Conservation (phyloP, 2,797 vertebrate genomes). For the Rhabdophis nuchalis region DNA sequence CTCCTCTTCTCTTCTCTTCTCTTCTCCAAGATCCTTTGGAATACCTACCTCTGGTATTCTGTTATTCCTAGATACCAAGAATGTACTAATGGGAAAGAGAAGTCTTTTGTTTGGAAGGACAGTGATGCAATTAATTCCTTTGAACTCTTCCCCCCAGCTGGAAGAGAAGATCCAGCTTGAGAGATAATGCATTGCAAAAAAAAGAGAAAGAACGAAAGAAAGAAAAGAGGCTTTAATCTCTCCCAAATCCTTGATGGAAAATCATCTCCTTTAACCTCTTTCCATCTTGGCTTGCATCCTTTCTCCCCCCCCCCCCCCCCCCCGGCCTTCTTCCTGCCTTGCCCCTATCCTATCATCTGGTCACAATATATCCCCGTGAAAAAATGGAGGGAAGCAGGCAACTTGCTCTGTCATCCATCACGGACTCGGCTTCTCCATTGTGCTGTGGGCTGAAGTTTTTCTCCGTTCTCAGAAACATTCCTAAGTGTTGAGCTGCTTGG, state of each 20-base stretch:
- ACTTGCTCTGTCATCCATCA: not conserved
- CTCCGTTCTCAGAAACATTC: not conserved
- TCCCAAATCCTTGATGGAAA: not conserved
- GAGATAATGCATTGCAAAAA: not conserved
- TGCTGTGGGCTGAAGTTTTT: not conserved
- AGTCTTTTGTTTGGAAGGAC: not conserved
- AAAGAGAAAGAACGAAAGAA: no score
- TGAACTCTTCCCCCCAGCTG: not conserved
- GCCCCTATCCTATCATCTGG: not conserved
- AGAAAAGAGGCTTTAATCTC: not conserved
- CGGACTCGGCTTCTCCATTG: not conserved
- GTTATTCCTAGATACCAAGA: not conserved
- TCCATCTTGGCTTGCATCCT: not conserved
- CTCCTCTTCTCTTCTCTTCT: no score
- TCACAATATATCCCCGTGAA: not conserved
- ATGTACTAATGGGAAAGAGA: not conserved
- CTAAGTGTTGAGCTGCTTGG: slow-evolving; percentile 6
- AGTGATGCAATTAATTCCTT: not conserved
- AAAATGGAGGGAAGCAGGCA: not conserved
- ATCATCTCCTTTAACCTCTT: not conserved
- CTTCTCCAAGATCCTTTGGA: no score
- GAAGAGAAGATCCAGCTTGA: not conserved
- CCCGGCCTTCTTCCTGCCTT: not conserved
- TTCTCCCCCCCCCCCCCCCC: not conserved
- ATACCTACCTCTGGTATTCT: not conserved